Evolutionary conservation across 2,888 invertebrate species (phyloP), one percentile per base, ranked within the genome.

Genomic region (Calameuta idolon): DNA sequence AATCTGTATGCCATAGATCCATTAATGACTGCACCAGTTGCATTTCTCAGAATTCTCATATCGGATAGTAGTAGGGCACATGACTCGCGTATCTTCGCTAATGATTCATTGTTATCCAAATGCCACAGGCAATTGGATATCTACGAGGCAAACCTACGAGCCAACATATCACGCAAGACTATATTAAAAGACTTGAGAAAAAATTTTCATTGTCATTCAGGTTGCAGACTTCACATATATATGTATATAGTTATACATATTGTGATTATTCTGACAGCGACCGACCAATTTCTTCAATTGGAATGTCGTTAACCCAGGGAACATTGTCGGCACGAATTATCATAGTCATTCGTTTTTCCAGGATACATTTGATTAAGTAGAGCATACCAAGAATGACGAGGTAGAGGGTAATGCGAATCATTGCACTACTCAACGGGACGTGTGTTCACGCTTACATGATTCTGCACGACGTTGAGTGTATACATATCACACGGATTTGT

Each of bases 31-130:
- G 15, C 55, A 55, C 55, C 55, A 23, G 55, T 55, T 77, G 80
- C 81, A 84, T 85, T 84, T 87, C 82, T 85, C 81, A 81, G 75
- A 83, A 84, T 86, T 85, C 85, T 86, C 83, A 85, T 84, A 84
- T 86, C 81, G 82, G 83, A 85, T 84, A 84, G 83, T 87, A 84
- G 55, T 55, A 55, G 55, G 23, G 55, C 55, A 55, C 55, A 23
- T 23, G 23, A 23, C 55, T 23, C 23, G 55, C 23, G 55, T 55
- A 23, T 55, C 23, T 23, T 1, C 23, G 23, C 9, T 23, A 55
- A 55, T 55, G 9, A 55, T 55, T 9, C 55, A 55, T 55, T 55
- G 23, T 55, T 55, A 55, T 55, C 15, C 55, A 55, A 31, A 31
- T 9, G 23, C 1, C 9, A 55, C 23, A 55, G 55, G 55, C 2